Conservation (phyloP, 2,797 vertebrate species). For the Streptopelia turtur region DNA sequence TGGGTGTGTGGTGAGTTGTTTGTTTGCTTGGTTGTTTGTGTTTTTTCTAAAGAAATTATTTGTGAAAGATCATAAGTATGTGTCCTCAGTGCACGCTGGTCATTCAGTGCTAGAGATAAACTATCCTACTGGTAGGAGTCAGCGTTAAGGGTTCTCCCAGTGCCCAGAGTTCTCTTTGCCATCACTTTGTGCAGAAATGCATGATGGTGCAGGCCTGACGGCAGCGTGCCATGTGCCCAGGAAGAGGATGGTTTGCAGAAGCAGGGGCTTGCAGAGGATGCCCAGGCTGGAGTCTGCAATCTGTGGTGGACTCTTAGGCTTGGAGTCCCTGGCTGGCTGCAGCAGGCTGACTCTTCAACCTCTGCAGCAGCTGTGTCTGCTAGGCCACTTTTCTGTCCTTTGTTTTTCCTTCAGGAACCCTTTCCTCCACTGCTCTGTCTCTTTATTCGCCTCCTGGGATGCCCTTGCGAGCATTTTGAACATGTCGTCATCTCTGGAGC, state of each 20-base stretch:
- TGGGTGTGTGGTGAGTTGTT: conserved; percentile 51
- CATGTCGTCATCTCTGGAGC: conserved; percentile 63
- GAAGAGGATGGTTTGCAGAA: neutral
- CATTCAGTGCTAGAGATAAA: neutral
- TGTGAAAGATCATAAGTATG: neutral
- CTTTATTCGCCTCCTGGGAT: conserved; percentile 68
- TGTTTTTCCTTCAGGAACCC: conserved; percentile 34
- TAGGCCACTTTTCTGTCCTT: neutral
- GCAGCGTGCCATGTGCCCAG: accelerated
- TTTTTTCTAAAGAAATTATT: conserved; percentile 14
- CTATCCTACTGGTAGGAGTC: neutral
- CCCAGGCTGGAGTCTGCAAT: neutral
- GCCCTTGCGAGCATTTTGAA: conserved; percentile 23
- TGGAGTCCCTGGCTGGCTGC: neutral
- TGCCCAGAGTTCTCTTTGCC: neutral
- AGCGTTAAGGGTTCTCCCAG: neutral
- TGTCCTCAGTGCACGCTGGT: neutral
- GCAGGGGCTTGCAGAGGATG: neutral
- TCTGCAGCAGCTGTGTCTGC: neutral
- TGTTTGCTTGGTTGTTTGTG: conserved; percentile 34
- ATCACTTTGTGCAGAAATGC: neutral
- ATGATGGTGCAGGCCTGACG: accelerated
- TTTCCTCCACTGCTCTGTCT: conserved; percentile 57
- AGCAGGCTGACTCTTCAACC: neutral
- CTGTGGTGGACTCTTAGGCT: neutral